These are phyloP conservation scores for Mechanitis mazaeus DNA, from an alignment of 2,888 invertebrate species.

Conservation along the genomic window DNA sequence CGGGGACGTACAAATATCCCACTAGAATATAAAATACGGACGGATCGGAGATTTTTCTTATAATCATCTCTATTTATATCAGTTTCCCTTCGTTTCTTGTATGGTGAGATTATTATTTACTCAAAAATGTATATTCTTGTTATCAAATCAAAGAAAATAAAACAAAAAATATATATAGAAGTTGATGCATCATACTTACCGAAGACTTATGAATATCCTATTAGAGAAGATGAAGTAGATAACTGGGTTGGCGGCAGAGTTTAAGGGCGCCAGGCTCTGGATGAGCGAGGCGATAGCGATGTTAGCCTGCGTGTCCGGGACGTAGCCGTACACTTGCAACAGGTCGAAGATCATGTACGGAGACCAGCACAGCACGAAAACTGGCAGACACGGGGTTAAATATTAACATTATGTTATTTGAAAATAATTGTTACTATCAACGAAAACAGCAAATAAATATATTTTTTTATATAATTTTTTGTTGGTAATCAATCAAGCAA, in stretches of 20 bases:
- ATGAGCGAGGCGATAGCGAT: constrained; percentile 92
- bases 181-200: constrained; percentile 73
- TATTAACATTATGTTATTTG: too few species aligned
- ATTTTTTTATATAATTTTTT: too few species aligned
- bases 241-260: constrained; percentile 95
- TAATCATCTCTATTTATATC: constrained; percentile 6
- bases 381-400: constrained; percentile 70
- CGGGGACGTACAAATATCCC: constrained; percentile 5
- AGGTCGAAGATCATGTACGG: constrained; percentile 95
- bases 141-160: neutral
- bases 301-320: constrained; percentile 86
- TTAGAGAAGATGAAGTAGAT: constrained; percentile 96
- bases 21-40: constrained; percentile 7
- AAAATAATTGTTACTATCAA: too few species aligned
- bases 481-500: too few species aligned
- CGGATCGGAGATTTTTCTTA: constrained; percentile 1
- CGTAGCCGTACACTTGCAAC: constrained; percentile 90
- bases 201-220: constrained; percentile 87
- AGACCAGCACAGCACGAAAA: constrained; percentile 96
- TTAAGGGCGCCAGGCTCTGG: constrained; percentile 92
- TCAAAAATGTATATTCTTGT: neutral
- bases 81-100: neutral
- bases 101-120: neutral
- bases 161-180: neutral
- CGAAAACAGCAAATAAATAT: too few species aligned